Evolutionary conservation across 1,140 invertebrate genomes (phyloP).

Genomic region (Archegozetes longisetosus): DNA sequence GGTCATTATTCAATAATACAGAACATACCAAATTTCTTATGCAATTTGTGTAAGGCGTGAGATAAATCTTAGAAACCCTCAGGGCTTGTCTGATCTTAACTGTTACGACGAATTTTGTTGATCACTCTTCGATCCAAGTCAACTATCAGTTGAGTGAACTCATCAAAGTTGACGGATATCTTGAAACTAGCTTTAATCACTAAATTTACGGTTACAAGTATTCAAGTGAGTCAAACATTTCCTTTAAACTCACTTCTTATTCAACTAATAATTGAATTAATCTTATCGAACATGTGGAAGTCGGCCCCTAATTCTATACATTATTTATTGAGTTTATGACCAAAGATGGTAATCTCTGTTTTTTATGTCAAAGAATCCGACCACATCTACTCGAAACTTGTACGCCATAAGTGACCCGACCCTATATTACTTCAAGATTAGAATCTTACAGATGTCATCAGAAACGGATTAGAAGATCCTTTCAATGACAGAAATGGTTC

Average conservation of each 20-base stretch:
- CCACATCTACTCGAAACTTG: slow-evolving; percentile 88
- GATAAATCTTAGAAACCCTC: slow-evolving; percentile 79
- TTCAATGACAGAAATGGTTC: slow-evolving; percentile 87
- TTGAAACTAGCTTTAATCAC: slow-evolving; percentile 84
- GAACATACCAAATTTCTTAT: slow-evolving; percentile 90
- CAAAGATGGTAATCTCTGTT: slow-evolving; percentile 95
- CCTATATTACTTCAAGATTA: slow-evolving; percentile 82
- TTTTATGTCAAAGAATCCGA: slow-evolving; percentile 92
- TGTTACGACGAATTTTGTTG: slow-evolving; percentile 99
- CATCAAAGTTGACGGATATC: slow-evolving; percentile 89
- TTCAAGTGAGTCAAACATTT: slow-evolving; percentile 38
- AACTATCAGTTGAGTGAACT: slow-evolving; percentile 95
- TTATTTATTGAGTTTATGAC: slow-evolving; percentile 90
- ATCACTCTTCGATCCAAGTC: slow-evolving; percentile 79
- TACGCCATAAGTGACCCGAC: slow-evolving; percentile 84
- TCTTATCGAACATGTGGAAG: slow-evolving; percentile 69
- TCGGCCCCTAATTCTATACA: slow-evolving; percentile 96
- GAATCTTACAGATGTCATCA: slow-evolving; percentile 72
- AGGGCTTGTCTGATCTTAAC: slow-evolving; percentile 75
- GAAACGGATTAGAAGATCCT: slow-evolving; percentile 88
- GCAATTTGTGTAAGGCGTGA: slow-evolving; percentile 72
- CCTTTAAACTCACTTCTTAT: slow-evolving; percentile 30
- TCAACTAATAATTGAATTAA: slow-evolving; percentile 8
- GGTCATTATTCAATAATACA: slow-evolving; percentile 86
- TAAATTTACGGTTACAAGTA: slow-evolving; percentile 92